Conservation (phyloP, 1,140 invertebrate genomes). For the Ostrea edulis region DNA sequence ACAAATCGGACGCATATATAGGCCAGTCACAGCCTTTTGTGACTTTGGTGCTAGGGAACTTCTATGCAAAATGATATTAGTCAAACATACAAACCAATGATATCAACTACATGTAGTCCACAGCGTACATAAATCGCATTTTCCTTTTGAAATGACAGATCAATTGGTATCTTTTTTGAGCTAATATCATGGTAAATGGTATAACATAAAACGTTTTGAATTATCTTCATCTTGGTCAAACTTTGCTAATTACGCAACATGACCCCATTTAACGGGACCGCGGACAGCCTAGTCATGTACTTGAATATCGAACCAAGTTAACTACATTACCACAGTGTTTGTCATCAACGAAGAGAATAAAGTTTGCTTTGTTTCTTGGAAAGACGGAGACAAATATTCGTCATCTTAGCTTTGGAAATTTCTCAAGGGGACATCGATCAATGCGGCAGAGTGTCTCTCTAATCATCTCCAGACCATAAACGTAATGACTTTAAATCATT, state of each 20-base stretch:
- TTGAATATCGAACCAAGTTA: background rate
- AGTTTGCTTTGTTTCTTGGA: background rate
- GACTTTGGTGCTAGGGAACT: too few species aligned
- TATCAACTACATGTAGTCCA: too few species aligned
- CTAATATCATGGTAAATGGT: background rate
- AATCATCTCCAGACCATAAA: background rate
- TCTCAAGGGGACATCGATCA: background rate
- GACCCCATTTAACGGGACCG: background rate
- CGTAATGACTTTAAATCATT: background rate
- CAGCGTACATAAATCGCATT: too few species aligned
- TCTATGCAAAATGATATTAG: too few species aligned
- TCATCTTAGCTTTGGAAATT: background rate
- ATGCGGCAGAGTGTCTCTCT: background rate
- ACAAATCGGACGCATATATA: too few species aligned
- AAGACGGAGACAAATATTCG: background rate
- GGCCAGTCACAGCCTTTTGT: too few species aligned
- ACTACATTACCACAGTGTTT: background rate
- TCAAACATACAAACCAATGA: too few species aligned
- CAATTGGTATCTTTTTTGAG: too few species aligned
- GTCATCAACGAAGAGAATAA: background rate
- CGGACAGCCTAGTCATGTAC: background rate
- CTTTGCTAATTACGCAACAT: background rate
- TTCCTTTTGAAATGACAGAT: too few species aligned
- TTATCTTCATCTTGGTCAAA: background rate
- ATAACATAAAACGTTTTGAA: background rate